Base-by-base conservation (phyloP, 2,888 invertebrate species). In the Oligia fasciuncula region DNA sequence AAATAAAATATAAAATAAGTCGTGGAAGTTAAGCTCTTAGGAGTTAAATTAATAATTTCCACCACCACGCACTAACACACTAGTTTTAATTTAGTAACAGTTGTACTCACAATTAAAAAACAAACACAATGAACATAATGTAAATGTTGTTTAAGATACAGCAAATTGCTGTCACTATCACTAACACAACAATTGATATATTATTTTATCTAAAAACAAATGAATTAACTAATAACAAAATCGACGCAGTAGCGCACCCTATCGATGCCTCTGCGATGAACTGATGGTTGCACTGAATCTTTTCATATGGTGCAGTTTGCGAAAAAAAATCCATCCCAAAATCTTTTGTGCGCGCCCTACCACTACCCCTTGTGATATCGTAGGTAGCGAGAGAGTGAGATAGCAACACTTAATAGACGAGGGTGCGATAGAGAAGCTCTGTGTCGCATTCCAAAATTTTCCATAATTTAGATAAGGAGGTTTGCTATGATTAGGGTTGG, bases 381-480 rank as follows among this genome's bases (percentile, higher is more conserved):
- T 95, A 95, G 95, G 95, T 95, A 96, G 93, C 91, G 90, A 84
- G 80, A 87, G 93, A 96, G 88, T 79, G 93, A 91, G 95, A 95
- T 83, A 87, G 91, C 87, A 82, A 82, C 81, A 93, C 87, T 84
- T 83, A 76, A 85, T 86, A 83, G 82, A 85, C 76, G 77, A 83
- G 90, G 86, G 95, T 90, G 94, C 89, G 94, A 95, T 90, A 92
- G 93, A 93, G 94, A 93, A 85, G 83, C 85, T 84, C 85, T 89
- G 91, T 90, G 93, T 93, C 93, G 93, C 97, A 96, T 96, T 96
- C 96, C 97, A 94, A 96, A 96, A 95, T 96, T 95, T 96, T 96
- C 96, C 96, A 96, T 96, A 96, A 96, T 95, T 96, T 95, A 96
- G 96, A 96, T 96, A 96, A 96, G 93, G 92, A 94, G 94, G 96